Evolutionary conservation across 92 coral and sea anemone species (phyloP), one percentile per base, ranked within the genome.

Genomic region (Zoanthus gigantus): DNA sequence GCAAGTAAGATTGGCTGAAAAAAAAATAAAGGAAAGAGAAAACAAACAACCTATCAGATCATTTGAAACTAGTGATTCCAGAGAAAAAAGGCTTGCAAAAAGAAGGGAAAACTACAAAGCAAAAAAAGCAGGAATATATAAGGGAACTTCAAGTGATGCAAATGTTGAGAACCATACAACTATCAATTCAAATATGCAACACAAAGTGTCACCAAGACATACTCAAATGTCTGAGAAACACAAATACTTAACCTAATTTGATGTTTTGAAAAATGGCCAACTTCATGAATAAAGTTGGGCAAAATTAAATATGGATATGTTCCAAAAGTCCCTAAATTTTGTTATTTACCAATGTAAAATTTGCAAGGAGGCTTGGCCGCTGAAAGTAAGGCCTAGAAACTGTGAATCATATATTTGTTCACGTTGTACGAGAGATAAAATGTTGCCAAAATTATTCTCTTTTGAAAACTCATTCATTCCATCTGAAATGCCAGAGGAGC

Each of bases 41-140:
- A 61, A 61, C 68, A 17, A 58, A 58, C 65, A 58, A 58, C 16
- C 11, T 58, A 58, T 58, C 65, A 58, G 65, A 58, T 58, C 65
- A 58, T 16, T 16, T 61, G 68, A 61, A 61, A 61, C 68, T 68
- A 37, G 53, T 72, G 53, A 72, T 72, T 37, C 76, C 76, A 72
- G 76, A 72, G 53, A 72, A 72, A 72, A 72, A 37, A 3, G 76
- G 53, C 76, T 72, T 72, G 15, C 53, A 72, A 72, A 37, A 72
- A 72, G 53, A 72, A 72, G 75, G 75, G 53, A 72, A 72, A 71
- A 71, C 76, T 71, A 71, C 76, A 71, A 71, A 71, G 31, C 76
- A 71, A 71, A n/a, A 71, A 71, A 71, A 71, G 76, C 76, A 71
- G 76, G 76, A 71, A 71, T 71, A 71, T 71, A 71, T 71, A 71